Conservation (phyloP, 1,140 invertebrate genomes). For the Lucilia sericata region DNA sequence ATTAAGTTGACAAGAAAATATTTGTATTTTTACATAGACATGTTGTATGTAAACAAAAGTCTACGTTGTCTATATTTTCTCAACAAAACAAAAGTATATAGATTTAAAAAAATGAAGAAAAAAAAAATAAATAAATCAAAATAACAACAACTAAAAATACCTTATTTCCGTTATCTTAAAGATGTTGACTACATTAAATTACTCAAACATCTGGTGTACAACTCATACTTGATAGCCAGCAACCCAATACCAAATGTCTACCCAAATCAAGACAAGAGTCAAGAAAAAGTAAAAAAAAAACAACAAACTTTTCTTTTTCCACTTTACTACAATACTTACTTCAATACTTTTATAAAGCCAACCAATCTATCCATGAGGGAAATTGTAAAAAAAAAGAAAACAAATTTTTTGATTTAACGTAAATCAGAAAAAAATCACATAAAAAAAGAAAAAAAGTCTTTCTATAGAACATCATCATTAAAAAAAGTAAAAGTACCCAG, state of each 20-base stretch:
- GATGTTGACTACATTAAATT: constrained; percentile 24
- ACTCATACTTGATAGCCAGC: not conserved
- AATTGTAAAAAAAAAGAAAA: not conserved
- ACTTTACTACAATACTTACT: not conserved
- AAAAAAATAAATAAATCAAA: not conserved
- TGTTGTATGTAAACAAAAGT: not conserved
- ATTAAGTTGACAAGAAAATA: constrained; percentile 13
- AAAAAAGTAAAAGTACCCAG: not conserved
- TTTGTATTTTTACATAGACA: not conserved
- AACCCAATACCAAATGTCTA: not conserved
- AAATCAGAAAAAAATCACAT: not conserved
- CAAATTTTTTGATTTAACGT: not conserved
- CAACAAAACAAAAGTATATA: not conserved
- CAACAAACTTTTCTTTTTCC: not conserved
- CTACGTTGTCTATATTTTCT: not conserved
- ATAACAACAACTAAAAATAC: not conserved
- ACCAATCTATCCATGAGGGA: not conserved
- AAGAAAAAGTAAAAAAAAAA: not conserved
- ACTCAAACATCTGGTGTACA: not conserved
- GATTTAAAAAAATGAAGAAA: not conserved
- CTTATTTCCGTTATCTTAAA: constrained; percentile 14
- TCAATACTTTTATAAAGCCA: not conserved
- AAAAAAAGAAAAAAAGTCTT: not conserved
- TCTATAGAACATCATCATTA: not conserved
- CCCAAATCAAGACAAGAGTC: not conserved